A percentile compares a stretch with the other conserved stretches of the same genome.
Conservation (phyloP, 2,888 invertebrate species). For the Epistrophella euchroma region DNA sequence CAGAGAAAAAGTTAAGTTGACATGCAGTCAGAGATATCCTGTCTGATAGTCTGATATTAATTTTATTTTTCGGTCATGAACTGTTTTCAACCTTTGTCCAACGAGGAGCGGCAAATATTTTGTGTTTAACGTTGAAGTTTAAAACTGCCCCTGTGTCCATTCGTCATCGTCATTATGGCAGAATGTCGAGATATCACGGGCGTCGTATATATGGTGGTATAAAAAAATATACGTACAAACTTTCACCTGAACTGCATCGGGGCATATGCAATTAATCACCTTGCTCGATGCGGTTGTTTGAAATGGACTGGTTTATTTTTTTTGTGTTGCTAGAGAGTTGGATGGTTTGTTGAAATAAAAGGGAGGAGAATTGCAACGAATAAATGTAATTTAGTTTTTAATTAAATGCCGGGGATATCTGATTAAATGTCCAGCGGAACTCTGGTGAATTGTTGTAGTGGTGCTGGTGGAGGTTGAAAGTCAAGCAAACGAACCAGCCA, state of each 20-base stretch:
- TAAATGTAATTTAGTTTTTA: conserved; percentile 76
- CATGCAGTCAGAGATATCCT: conserved; percentile 10
- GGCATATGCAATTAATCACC: conserved; percentile 72
- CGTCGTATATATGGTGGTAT: not conserved
- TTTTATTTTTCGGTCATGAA: not conserved
- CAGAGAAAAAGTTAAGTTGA: not conserved
- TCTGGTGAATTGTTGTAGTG: conserved; percentile 12
- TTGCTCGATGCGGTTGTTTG: conserved; percentile 49
- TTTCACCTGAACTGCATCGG: conserved; percentile 47
- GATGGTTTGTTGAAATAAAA: conserved; percentile 1
- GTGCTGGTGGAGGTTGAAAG: not conserved
- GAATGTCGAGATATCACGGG: conserved; percentile 48
- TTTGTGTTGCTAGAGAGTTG: not conserved
- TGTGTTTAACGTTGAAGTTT: conserved; percentile 18
- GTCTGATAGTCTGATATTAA: conserved; percentile 34
- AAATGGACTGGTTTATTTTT: conserved; percentile 4
- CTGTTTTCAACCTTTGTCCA: not conserved
- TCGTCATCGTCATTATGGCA: conserved; percentile 73
- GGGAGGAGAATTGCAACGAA: conserved; percentile 57
- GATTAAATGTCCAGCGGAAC: conserved; percentile 71
- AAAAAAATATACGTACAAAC: not conserved
- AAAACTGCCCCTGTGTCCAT: conserved; percentile 56
- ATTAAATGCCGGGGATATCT: conserved; percentile 75
- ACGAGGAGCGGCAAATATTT: conserved; percentile 22
- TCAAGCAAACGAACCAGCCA: conserved; percentile 19